A percentile compares a stretch with the other conserved stretches of the same genome.
Evolutionary conservation across 2,797 vertebrate species (phyloP).

Genomic region (Crax fasciolata): DNA sequence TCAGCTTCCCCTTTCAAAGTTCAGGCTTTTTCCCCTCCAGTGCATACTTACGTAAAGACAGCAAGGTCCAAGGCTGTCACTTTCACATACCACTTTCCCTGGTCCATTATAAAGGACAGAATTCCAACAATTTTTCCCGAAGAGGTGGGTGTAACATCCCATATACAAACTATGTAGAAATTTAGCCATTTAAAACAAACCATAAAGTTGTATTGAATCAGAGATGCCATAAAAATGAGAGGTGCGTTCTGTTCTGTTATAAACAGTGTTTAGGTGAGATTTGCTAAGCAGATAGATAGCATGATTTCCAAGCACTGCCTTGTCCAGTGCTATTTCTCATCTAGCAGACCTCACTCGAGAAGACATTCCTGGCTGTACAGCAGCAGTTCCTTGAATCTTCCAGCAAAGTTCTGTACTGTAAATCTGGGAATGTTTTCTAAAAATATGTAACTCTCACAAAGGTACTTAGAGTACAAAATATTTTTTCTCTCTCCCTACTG

Average conservation of each 20-base stretch:
- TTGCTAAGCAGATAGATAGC: not conserved
- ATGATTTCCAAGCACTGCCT: not conserved
- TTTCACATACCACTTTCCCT: not conserved
- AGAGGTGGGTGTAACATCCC: not conserved
- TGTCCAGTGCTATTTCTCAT: rapidly evolving
- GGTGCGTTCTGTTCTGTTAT: not conserved
- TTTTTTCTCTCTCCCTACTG: not conserved
- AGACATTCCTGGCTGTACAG: not conserved
- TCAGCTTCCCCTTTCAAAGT: not conserved
- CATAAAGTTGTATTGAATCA: not conserved
- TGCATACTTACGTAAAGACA: not conserved
- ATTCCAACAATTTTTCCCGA: not conserved
- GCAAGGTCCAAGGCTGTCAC: not conserved
- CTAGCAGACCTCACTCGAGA: not conserved
- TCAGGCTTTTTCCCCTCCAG: not conserved
- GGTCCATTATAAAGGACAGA: rapidly evolving
- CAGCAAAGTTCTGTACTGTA: not conserved
- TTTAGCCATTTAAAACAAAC: not conserved
- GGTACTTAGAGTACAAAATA: not conserved
- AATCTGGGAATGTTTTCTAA: not conserved
- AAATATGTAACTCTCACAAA: not conserved
- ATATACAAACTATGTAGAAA: not conserved
- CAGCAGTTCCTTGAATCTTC: not conserved
- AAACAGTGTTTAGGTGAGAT: not conserved
- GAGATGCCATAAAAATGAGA: not conserved